Base-by-base conservation (phyloP, 2,888 invertebrate species). In the Melanargia galathea region DNA sequence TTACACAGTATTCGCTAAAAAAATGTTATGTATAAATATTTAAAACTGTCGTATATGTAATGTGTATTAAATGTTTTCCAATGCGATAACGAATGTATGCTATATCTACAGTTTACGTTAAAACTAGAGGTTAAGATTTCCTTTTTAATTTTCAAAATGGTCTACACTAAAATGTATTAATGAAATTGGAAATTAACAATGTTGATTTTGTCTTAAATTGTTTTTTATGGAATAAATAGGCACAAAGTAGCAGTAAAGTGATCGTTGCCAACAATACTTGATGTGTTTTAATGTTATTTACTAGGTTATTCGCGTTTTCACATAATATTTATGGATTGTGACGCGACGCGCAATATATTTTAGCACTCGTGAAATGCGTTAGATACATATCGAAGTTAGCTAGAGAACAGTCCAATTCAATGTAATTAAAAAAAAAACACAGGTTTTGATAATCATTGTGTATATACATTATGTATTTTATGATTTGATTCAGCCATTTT, bases 1-100 rank as follows among this genome's bases (percentile, higher is more conserved):
- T n/a, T 71, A 64, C 67, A 64, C 72, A 73, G 75, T 75, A 75
- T 75, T 75, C 70, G 68, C 67, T 74, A 71, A 73, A 68, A 40
- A 62, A 69, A 69, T 63, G 68, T 68, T 60, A 67, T 69, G 48
- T 71, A 69, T 70, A 60, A 52, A 52, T 52, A 52, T 52, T 67
- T 64, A 66, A n/a, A 65, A 67, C 59, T 56, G 61, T 66, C 67
- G 64, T 65, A 54, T 67, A 59, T 59, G 20, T 26, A 51, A 40
- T 20, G 59, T 59, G 59, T 59, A 59, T 40, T 51, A 51, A 59
- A 59, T 40, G 48, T 59, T 59, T 49, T 59, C 7, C 16, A 48
- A 35, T 22, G 48, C 48, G 48, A 58, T 46, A 40, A 35, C 18
- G 5, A 40, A 33, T 51, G 38, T 59, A 59, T 20, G 38, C 40